These are phyloP conservation scores for Orthosia incerta DNA, from an alignment of 2,888 invertebrate species.

Conservation along the genomic window DNA sequence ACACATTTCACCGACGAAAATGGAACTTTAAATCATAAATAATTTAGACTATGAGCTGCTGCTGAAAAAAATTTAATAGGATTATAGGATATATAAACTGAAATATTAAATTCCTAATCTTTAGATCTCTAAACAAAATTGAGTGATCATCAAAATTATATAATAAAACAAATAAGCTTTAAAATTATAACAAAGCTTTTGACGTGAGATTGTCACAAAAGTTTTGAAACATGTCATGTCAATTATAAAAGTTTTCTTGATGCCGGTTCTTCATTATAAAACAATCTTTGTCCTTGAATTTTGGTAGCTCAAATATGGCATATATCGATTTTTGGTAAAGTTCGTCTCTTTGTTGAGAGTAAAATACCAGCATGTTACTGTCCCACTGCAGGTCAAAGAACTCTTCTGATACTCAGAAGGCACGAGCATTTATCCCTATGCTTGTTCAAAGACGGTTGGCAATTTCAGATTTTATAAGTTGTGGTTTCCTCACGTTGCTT, in stretches of 20 bases:
- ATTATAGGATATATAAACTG: background rate
- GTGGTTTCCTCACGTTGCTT: background rate
- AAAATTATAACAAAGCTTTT: background rate
- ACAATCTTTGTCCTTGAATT: constrained; percentile 21
- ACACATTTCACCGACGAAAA: background rate
- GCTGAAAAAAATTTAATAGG: background rate
- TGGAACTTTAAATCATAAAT: no score
- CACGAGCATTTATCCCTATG: background rate
- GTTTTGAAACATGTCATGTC: constrained; percentile 8
- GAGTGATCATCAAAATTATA: background rate
- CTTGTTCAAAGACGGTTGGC: background rate
- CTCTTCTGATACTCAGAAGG: background rate
- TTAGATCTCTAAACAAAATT: background rate
- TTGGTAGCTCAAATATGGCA: background rate
- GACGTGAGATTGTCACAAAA: background rate
- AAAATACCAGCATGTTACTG: background rate
- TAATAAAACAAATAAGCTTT: background rate
- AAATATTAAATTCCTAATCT: background rate
- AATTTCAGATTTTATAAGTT: background rate
- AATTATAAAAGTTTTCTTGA: constrained; percentile 25
- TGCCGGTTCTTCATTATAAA: background rate
- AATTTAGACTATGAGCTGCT: background rate
- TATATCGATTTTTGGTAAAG: background rate
- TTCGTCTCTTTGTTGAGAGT: background rate
- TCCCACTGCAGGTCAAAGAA: background rate